Evolutionary conservation across 2,888 invertebrate genomes (phyloP).

Genomic region (Taenaris catops): DNA sequence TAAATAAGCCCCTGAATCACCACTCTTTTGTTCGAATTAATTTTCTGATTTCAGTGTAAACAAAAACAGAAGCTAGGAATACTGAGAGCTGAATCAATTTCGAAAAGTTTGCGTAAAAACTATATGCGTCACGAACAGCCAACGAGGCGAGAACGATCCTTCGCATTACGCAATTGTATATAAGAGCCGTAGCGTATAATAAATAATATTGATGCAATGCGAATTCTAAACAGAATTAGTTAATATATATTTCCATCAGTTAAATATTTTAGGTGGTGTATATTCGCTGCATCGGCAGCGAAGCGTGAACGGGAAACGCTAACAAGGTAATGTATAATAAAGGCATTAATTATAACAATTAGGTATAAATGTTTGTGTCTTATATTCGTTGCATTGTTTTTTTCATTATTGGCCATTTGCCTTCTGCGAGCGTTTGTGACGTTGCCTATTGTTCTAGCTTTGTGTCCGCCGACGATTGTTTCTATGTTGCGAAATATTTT

Average conservation of each 20-base stretch:
- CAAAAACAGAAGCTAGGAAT: too few species aligned
- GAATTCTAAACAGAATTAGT: constrained; percentile 18
- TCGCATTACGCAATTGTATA: too few species aligned
- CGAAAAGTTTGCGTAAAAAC: too few species aligned
- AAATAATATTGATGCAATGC: too few species aligned
- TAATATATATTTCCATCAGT: constrained; percentile 11
- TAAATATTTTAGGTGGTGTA: constrained; percentile 28
- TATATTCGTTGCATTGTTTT: too few species aligned
- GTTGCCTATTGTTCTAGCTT: constrained; percentile 10
- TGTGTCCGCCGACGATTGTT: neutral
- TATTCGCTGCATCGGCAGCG: constrained; percentile 20
- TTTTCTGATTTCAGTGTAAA: too few species aligned
- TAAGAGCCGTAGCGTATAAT: too few species aligned
- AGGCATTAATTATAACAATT: constrained; percentile 23
- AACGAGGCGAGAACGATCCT: too few species aligned
- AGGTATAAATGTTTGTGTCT: constrained; percentile 7
- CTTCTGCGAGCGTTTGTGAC: constrained; percentile 14
- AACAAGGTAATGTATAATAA: constrained; percentile 42
- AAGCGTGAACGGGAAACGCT: constrained; percentile 29
- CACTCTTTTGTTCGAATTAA: too few species aligned
- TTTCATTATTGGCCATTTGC: constrained; percentile 7
- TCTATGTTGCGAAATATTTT: neutral
- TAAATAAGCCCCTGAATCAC: too few species aligned
- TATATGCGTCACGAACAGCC: too few species aligned
- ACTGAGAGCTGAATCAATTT: too few species aligned